phyloP scores from a whole-genome alignment of 2,797 vertebrate genomes.

The Macropodus opercularis region DNA sequence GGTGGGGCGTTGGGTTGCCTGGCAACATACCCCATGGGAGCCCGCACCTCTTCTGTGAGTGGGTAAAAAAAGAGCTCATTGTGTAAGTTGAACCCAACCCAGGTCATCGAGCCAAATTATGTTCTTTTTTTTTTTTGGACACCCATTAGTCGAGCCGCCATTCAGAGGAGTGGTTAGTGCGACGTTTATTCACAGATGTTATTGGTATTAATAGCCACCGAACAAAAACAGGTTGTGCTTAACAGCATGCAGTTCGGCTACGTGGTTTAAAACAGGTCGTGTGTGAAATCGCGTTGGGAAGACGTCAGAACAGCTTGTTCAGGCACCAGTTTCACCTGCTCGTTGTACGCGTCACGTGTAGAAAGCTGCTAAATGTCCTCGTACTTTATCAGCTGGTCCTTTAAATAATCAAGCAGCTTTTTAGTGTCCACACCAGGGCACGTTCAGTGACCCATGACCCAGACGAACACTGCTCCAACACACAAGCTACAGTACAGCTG shows the following conservation, averaged over 20 bases:
- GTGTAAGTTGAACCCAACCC: conserved; percentile 63
- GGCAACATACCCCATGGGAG: conserved; percentile 66
- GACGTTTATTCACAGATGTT: not conserved
- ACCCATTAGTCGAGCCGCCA: conserved; percentile 5
- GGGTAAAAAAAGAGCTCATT: conserved; percentile 40
- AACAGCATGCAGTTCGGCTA: not conserved
- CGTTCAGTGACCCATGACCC: too few relatives aligned
- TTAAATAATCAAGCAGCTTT: too few relatives aligned
- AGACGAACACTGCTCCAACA: not conserved
- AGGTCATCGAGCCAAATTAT: conserved; percentile 33
- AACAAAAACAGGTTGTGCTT: not conserved
- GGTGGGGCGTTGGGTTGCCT: conserved; percentile 65
- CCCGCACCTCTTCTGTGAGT: conserved; percentile 39
- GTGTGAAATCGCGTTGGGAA: conserved; percentile 1
- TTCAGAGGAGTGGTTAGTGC: conserved; percentile 19
- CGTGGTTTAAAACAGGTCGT: not conserved
- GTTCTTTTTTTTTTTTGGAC: conserved; percentile 1
- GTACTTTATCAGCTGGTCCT: too few relatives aligned
- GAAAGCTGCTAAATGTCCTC: conserved; percentile 7
- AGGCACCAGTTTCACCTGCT: conserved; percentile 38
- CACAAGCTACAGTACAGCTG: not conserved
- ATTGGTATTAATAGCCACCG: conserved; percentile 1
- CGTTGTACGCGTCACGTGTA: not conserved
- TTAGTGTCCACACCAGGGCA: not conserved
- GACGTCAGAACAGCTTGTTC: conserved; percentile 22